Base-by-base conservation (phyloP, 2,113 vertebrate species). In the Otus sunia region DNA sequence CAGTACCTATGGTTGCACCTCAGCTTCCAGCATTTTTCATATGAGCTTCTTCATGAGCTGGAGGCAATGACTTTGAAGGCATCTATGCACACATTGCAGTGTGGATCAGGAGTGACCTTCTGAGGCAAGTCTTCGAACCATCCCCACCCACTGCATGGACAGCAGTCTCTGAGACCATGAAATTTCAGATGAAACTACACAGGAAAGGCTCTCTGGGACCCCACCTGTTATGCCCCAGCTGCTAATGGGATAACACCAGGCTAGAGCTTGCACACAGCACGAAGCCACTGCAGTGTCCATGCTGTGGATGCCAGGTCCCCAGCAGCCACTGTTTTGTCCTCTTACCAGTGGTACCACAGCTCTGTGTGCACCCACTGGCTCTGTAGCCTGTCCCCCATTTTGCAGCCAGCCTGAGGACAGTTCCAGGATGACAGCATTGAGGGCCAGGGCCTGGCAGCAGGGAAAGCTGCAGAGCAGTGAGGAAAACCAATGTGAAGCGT, bases 361-460 rank as follows among this genome's bases (percentile, higher is more conserved):
- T 53, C 53, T n/a, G 15, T 0, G 0, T 29, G 37, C 29, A 47
- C 60, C 1, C 0, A 3, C 37, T 45, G 50, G 37, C 45, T 52
- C 37, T 53, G 45, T 15, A 82, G 15, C 10, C 27, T 37, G 6
- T 34, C 53, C 27, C 25, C 9, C 43, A 29, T 45, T 74, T 37
- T 45, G 21, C 53, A 67, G 26, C 5, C 12, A 27, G 30, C 9
- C 36, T 3, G 2, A 36, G 20, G 16, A 6, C 49, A 39, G 19
- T 17, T 26, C 58, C 58, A 64, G 49, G 50, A 36, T 25, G 39
- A 6, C 1, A 2, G 9, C 25, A 32, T 15, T 21, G 21, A 0
- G 0, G n/a, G 12, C 27, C 12, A 21, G 30, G 37, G 13, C 27
- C 50, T 26, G 12, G 12, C n/a, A 49, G 12, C n/a, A 63, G 15